Base-by-base conservation (phyloP, 2,113 vertebrate species). In the Elaphurus davidianus region DNA sequence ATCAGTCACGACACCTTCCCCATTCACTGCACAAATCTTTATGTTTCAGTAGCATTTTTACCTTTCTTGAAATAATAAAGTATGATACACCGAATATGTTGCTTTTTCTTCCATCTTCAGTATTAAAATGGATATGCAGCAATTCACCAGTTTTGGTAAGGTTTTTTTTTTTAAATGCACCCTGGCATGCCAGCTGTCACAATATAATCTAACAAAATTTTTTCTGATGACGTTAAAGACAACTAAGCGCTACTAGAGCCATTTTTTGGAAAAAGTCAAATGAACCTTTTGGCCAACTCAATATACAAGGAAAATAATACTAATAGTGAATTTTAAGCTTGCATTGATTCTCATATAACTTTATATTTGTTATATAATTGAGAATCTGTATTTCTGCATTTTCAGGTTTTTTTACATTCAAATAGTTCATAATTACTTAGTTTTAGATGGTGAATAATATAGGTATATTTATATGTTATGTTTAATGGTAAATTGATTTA, bases 401-500 rank as follows among this genome's bases (percentile, higher is more conserved):
- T n/a, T 71, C 40, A 91, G 23, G 25, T 86, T 97, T 57, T 81
- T 95, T 95, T 96, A 60, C 78, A 67, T 78, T 86, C 57, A 93
- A 23, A 85, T 94, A 5, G 89, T 93, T 93, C 55, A 33, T 93
- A 67, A 97, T 89, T 90, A 55, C 19, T 97, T n/a, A 95, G 67
- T 83, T 81, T 84, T 76, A 92, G 40, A 11, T 90, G 30, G 45
- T 90, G 27, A 93, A n/a, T 92, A 78, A 59, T 62, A 33, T 5
- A 62, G 14, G 16, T 57, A 30, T 81, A 81, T 76, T 90, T 95
- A 23, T 45, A 57, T 83, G 30, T 92, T 60, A 25, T 64, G 6
- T 97, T 78, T 96, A 96, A 96, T 93, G 57, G 50, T 57, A 92
- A 93, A 78, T 91, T 94, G 14, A 94, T 47, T 81, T 59, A 50